Percentiles rank a stretch among this genome's conserved stretches.
phyloP scores from a whole-genome alignment of 2,888 invertebrate species.

The Cryptus viduatorius region DNA sequence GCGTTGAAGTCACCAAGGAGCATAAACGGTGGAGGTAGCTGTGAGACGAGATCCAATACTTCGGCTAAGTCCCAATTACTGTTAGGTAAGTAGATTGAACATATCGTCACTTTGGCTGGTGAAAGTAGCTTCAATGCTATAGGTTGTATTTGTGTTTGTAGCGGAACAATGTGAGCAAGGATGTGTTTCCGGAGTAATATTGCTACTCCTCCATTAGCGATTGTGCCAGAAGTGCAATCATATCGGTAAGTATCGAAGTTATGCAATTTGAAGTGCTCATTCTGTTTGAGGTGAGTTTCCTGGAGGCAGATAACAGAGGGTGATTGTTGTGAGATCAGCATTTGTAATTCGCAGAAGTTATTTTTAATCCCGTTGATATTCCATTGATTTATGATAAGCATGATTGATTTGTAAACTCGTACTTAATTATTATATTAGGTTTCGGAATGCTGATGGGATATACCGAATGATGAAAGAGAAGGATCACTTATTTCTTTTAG shows the following conservation, averaged over 20 bases:
- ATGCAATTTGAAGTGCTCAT: not conserved
- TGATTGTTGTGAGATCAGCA: not conserved
- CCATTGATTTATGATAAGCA: not conserved
- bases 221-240: not conserved
- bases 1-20: constrained; percentile 6
- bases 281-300: not conserved
- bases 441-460: too few species aligned
- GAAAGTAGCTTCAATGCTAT: not conserved
- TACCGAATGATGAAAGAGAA: too few species aligned
- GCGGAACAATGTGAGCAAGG: not conserved
- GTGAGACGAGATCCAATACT: not conserved
- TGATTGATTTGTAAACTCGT: too few species aligned
- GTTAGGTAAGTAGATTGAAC: not conserved
- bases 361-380: not conserved
- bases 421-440: too few species aligned
- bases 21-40: not conserved
- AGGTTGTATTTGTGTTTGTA: not conserved
- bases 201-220: not conserved
- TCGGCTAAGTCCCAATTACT: not conserved
- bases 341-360: not conserved
- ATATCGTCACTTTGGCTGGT: not conserved
- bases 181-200: not conserved
- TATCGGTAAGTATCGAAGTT: not conserved
- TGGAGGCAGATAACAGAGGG: not conserved
- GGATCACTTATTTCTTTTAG: too few species aligned